Percentiles rank a stretch among this genome's conserved stretches.
These are phyloP conservation scores for Melanaphis sacchari DNA, from an alignment of 1,140 invertebrate species.

Conservation along the genomic window DNA sequence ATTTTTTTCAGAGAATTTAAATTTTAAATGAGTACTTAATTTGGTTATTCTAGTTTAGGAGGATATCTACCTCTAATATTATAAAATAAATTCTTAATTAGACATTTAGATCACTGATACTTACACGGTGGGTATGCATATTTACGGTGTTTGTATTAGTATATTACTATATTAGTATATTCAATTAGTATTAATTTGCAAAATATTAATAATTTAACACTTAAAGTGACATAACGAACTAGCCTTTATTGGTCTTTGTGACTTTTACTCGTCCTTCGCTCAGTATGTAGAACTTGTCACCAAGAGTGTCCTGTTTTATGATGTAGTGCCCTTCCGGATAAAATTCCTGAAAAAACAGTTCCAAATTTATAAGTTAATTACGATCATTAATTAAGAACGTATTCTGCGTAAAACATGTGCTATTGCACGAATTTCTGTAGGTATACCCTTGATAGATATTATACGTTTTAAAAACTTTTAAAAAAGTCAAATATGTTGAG, in stretches of 20 bases:
- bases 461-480: background rate
- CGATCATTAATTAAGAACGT: background rate
- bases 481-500: background rate
- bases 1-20: background rate
- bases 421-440: background rate
- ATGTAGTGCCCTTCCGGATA: conserved; percentile 84
- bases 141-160: background rate
- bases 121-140: background rate
- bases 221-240: conserved; percentile 16
- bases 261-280: conserved; percentile 81
- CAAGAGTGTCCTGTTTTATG: conserved; percentile 82
- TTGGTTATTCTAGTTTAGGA: background rate
- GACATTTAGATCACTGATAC: background rate
- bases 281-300: conserved; percentile 90
- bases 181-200: background rate
- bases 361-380: background rate
- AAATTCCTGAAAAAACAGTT: conserved; percentile 70
- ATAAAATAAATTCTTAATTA: background rate
- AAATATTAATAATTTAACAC: background rate
- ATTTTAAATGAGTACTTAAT: background rate
- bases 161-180: too few relatives aligned
- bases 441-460: background rate
- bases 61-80: background rate
- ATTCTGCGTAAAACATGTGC: background rate
- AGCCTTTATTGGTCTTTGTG: conserved; percentile 65